A percentile compares a stretch with the other conserved stretches of the same genome.
Conservation (phyloP, 2,888 invertebrate species). For the Polylopha cassiicola region DNA sequence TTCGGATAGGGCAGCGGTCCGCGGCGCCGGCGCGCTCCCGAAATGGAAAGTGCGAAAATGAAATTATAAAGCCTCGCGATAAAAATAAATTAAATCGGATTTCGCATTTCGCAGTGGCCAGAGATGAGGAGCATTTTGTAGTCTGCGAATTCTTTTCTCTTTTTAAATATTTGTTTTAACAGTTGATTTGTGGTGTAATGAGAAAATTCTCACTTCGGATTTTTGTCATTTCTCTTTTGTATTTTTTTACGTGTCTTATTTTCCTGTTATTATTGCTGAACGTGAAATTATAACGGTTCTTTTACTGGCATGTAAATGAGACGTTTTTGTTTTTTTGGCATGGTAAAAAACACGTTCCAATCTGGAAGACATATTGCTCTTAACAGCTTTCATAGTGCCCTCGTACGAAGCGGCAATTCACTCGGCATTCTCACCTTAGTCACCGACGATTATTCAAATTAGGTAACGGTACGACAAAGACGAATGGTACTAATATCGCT, state of each 20-base stretch:
- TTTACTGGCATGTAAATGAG: constrained; percentile 12
- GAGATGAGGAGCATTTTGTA: constrained; percentile 70
- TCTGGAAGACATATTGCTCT: constrained; percentile 22
- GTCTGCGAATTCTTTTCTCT: constrained; percentile 70
- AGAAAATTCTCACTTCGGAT: constrained; percentile 68
- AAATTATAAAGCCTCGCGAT: constrained; percentile 77
- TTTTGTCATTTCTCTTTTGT: constrained; percentile 45
- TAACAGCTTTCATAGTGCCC: constrained; percentile 33
- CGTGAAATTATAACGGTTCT: constrained; percentile 16
- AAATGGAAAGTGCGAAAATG: constrained; percentile 78
- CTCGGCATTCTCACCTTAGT: constrained; percentile 66
- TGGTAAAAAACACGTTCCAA: constrained; percentile 15
- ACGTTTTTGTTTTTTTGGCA: constrained; percentile 15
- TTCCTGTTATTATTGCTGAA: constrained; percentile 31
- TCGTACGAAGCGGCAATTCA: constrained; percentile 58
- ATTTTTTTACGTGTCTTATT: constrained; percentile 38
- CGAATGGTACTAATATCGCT: constrained; percentile 75
- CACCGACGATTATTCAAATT: constrained; percentile 72
- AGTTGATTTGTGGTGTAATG: constrained; percentile 74
- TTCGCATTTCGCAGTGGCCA: constrained; percentile 72
- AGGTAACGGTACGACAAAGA: constrained; percentile 75
- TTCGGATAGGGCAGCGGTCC: constrained; percentile 74
- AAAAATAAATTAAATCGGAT: constrained; percentile 79
- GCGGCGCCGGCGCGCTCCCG: constrained; percentile 69
- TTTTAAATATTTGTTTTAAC: constrained; percentile 75